A percentile compares a stretch with the other conserved stretches of the same genome.
phyloP scores from a whole-genome alignment of 2,888 invertebrate species.

The Callosobruchus maculatus region DNA sequence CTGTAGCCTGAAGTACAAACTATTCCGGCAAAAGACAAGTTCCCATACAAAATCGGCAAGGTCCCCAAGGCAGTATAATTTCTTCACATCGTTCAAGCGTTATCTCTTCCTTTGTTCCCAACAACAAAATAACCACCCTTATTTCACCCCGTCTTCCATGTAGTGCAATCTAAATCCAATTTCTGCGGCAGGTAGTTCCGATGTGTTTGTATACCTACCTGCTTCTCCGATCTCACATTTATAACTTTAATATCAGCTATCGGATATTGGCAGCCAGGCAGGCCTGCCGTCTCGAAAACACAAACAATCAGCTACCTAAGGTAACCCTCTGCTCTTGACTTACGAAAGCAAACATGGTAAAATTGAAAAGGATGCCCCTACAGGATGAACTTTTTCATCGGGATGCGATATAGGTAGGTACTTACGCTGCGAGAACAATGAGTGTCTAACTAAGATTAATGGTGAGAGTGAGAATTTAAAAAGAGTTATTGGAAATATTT shows the following conservation, averaged over 20 bases:
- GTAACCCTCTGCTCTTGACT: conserved; percentile 23
- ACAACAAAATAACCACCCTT: not conserved
- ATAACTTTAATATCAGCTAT: not conserved
- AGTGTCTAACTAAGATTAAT: not conserved
- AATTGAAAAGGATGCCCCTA: conserved; percentile 16
- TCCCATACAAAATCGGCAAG: no score
- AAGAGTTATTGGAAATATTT: not conserved
- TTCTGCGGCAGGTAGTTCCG: not conserved
- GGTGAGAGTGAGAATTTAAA: not conserved
- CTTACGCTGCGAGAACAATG: not conserved
- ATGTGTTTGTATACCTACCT: not conserved
- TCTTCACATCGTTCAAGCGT: no score
- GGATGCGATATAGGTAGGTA: not conserved
- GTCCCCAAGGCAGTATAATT: no score
- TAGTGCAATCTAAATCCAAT: not conserved
- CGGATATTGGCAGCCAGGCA: not conserved
- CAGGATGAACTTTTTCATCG: not conserved
- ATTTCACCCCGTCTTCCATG: not conserved
- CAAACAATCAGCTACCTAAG: not conserved
- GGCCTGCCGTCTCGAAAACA: not conserved
- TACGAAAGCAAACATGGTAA: conserved; percentile 30
- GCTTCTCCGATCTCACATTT: not conserved
- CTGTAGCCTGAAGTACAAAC: no score
- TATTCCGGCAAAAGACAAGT: no score
- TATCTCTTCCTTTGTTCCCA: not conserved